Conservation (phyloP, 2,888 invertebrate genomes). For the Yponomeuta sedellus region DNA sequence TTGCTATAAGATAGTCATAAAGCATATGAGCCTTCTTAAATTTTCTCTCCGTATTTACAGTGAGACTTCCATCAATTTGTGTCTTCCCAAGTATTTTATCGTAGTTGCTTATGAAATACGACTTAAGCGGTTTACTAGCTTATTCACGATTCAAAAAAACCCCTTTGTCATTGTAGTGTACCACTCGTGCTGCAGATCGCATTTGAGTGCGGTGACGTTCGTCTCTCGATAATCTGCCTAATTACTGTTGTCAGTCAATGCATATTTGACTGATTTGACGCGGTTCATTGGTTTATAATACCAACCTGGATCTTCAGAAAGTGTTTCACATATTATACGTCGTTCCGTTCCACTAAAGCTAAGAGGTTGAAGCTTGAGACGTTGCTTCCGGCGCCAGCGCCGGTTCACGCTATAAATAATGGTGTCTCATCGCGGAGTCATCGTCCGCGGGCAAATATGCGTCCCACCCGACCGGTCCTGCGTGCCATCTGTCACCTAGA, state of each 20-base stretch:
- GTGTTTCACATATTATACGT: background rate
- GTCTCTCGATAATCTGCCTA: background rate
- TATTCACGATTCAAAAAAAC: background rate
- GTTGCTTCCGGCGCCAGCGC: constrained; percentile 69
- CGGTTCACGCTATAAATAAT: constrained; percentile 68
- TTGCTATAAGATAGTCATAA: background rate
- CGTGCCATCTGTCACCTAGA: constrained; percentile 49
- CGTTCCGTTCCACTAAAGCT: constrained; percentile 51
- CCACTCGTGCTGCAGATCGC: background rate
- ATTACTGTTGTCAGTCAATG: background rate
- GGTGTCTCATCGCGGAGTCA: constrained; percentile 68
- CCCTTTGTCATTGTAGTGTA: background rate
- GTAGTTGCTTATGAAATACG: background rate
- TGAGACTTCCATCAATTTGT: background rate
- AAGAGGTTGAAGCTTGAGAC: constrained; percentile 43
- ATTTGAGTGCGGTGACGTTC: background rate
- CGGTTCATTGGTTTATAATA: background rate
- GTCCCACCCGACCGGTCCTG: constrained; percentile 46
- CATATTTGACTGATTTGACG: background rate
- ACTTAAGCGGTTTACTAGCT: background rate
- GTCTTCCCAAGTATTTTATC: background rate
- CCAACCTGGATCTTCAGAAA: background rate
- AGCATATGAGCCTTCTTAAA: background rate
- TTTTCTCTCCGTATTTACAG: background rate
- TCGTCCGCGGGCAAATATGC: constrained; percentile 52